Evolutionary conservation across 2,797 vertebrate genomes (phyloP), one percentile per base, ranked within the genome.

Genomic region (Pygocentrus nattereri): DNA sequence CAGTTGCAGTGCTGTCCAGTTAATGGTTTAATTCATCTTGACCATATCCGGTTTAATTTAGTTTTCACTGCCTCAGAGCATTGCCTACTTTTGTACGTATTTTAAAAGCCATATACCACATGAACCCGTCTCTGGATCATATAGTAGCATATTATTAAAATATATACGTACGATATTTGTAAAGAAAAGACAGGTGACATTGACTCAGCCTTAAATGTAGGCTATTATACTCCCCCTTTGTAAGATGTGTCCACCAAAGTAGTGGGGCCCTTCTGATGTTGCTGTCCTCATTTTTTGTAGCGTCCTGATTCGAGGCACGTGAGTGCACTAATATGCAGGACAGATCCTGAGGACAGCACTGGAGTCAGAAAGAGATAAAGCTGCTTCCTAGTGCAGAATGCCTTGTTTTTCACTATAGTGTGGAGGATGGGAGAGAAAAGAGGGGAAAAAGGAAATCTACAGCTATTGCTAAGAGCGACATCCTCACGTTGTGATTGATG

Each of bases 401-500:
- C 75, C 74, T 79, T 81, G 81, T 83, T 87, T 70, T 82, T 74
- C 67, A 44, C 68, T 70, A 34, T 65, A 74, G 71, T 71, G 59
- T 61, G 54, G 67, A 75, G 19, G 73, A 74, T 64, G 31, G 61
- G 23, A 4, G 25, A 69, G 62, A 44, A 47, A 52, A 41, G n/a
- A 38, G 23, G 8, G 50, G 73, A 16, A 38, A 81, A 58, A 49
- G 64, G 58, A 62, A 62, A 76, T 80, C 74, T 72, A 64, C 54
- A 78, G 67, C 83, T 79, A 64, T 85, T 41, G 84, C 83, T 87
- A 73, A 79, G 82, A 87, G 83, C 83, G 82, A 84, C 74, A 25
- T 81, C 82, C 74, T 31, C 52, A 62, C 8, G 25, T 41, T 31
- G 69, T 88, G 88, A 85, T 87, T 84, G 87, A 86, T 88, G 78